Percentiles rank a stretch among this genome's conserved stretches.
These are phyloP conservation scores for Torymus auratus DNA, from an alignment of 2,888 invertebrate species.

Conservation along the genomic window DNA sequence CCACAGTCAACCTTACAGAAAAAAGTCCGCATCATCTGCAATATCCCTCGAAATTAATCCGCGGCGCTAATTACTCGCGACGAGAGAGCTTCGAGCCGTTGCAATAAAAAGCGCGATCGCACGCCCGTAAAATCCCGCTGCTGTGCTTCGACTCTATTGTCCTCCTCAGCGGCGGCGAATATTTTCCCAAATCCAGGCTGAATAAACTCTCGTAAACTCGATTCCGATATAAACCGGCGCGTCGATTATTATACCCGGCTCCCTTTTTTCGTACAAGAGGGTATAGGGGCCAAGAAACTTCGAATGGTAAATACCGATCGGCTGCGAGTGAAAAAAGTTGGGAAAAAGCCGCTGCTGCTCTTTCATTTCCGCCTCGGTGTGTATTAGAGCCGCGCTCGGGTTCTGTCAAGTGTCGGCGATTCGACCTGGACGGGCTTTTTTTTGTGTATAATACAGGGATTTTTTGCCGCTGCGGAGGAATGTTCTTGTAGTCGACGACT, in stretches of 20 bases:
- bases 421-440: conserved; percentile 7
- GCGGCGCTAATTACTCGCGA: conserved; percentile 35
- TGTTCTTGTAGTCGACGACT: background rate
- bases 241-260: no score
- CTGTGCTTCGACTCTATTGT: no score
- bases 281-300: conserved; percentile 15
- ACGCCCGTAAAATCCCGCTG: background rate
- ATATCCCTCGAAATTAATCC: conserved; percentile 38
- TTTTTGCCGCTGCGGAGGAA: background rate
- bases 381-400: background rate
- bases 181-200: no score
- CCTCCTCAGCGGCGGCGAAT: no score
- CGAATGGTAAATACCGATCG: conserved; percentile 36
- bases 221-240: no score
- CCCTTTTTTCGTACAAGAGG: no score
- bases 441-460: background rate
- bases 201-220: no score
- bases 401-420: conserved; percentile 19
- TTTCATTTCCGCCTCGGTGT: conserved; percentile 7
- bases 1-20: background rate
- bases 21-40: background rate
- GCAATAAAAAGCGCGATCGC: background rate
- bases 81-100: no score
- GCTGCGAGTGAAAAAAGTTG: conserved; percentile 4
- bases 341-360: background rate